A percentile compares a stretch with the other conserved stretches of the same genome.
Conservation (phyloP, 2,113 vertebrate genomes). For the Pardalotus punctatus region DNA sequence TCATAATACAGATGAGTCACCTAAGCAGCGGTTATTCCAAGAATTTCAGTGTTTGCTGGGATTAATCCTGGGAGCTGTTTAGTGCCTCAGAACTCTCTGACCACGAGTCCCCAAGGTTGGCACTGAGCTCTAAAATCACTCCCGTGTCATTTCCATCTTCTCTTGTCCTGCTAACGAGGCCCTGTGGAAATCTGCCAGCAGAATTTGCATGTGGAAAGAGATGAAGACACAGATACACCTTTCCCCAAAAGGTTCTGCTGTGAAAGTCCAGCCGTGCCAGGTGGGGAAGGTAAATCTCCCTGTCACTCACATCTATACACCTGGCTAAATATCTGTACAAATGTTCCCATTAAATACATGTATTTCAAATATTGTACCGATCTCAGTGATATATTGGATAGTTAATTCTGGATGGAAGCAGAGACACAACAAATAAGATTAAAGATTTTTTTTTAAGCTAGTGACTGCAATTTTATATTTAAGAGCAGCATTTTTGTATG, state of each 20-base stretch:
- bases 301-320: not conserved
- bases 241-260: not conserved
- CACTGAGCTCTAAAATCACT: not conserved
- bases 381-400: too few species aligned
- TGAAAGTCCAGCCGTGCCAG: not conserved
- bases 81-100: not conserved
- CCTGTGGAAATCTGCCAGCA: not conserved
- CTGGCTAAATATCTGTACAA: not conserved
- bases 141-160: not conserved
- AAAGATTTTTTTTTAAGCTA: not conserved
- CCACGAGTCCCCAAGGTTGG: not conserved
- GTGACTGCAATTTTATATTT: not conserved
- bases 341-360: not conserved
- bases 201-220: not conserved
- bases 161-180: not conserved
- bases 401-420: not conserved
- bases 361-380: not conserved
- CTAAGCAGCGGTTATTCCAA: not conserved
- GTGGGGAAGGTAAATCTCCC: not conserved
- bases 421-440: not conserved
- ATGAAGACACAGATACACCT: not conserved
- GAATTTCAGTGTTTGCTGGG: not conserved
- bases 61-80: not conserved
- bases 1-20: constrained; percentile 28
- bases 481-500: not conserved